These are phyloP conservation scores for Aphodius granarius DNA, from an alignment of 2,888 invertebrate genomes.

Conservation along the genomic window DNA sequence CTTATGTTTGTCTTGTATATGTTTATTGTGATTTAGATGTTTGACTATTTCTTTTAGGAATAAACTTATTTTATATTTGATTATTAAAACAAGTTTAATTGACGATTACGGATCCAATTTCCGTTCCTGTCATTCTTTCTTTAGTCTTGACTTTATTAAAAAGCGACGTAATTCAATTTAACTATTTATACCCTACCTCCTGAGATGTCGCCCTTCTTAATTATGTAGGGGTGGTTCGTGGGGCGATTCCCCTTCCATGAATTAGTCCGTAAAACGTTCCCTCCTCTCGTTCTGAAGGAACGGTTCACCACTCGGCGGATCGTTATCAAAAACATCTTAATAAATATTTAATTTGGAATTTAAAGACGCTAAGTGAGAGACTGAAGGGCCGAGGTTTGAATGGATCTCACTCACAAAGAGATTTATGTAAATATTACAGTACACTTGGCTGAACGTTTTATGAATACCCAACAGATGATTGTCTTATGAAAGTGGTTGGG, in stretches of 20 bases:
- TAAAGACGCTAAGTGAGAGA: not conserved
- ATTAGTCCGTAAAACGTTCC: not conserved
- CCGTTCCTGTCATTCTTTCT: no score
- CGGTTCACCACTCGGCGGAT: not conserved
- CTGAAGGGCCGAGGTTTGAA: not conserved
- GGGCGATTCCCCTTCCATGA: not conserved
- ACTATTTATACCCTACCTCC: not conserved
- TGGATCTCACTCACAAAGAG: not conserved
- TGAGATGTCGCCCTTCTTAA: not conserved
- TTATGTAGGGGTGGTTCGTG: not conserved
- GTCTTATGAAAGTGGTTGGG: not conserved
- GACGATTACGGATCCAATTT: no score
- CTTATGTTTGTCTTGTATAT: not conserved
- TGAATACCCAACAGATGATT: not conserved
- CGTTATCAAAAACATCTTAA: not conserved
- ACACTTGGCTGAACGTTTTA: not conserved
- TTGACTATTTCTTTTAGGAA: no score
- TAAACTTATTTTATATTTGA: no score
- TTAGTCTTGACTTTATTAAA: not conserved
- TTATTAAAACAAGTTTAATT: no score
- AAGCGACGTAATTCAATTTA: not conserved
- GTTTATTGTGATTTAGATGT: not conserved
- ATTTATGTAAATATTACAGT: not conserved
- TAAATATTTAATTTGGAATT: not conserved
- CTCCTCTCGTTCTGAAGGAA: not conserved